Base-by-base conservation (phyloP, 2,113 vertebrate species). In the Chaenogobius annularis region DNA sequence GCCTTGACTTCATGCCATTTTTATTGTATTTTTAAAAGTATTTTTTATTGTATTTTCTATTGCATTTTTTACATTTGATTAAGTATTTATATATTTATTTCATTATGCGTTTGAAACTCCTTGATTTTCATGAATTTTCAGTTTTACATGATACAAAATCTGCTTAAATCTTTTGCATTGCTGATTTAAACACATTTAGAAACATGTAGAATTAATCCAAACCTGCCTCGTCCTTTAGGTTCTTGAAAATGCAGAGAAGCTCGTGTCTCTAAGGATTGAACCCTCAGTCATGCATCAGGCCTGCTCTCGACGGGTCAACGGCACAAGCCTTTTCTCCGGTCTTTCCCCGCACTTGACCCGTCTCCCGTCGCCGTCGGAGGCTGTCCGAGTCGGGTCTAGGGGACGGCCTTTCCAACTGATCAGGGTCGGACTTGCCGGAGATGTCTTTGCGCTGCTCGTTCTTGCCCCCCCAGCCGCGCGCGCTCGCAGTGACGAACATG, bases 391-490 rank as follows among this genome's bases (percentile, higher is more conserved):
- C 26, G 66, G 43, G 50, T 73, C 58, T n/a, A 23, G 72, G 31
- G 31, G 59, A 43, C 35, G 10, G 10, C 17, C 2, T n/a, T 11
- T 63, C 43, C 17, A n/a, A 15, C 44, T 66, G 64, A 66, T 66
- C 64, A 2, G 35, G 35, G 61, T 43, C 4, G 59, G 19, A 73
- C 78, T 66, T 66, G 11, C 47, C 70, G 67, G 76, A 75, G 59
- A 88, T 87, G 89, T 73, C 75, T 69, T 66, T 50, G 31, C 62
- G 56, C 44, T 54, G 68, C 81, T 79, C 26, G 26, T 4, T 11
- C 58, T 68, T 7, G 37, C 37, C 74, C 73, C 59, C 48, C 66
- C 64, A 75, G 63, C 67, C 73, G 20, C 11, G 4, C 47, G 58
- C 31, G 48, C 74, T 69, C 37, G 63, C 73, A 48, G 63, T 68